Evolutionary conservation across 2,888 invertebrate species (phyloP), one percentile per base, ranked within the genome.

Genomic region (Oasisia sp.): DNA sequence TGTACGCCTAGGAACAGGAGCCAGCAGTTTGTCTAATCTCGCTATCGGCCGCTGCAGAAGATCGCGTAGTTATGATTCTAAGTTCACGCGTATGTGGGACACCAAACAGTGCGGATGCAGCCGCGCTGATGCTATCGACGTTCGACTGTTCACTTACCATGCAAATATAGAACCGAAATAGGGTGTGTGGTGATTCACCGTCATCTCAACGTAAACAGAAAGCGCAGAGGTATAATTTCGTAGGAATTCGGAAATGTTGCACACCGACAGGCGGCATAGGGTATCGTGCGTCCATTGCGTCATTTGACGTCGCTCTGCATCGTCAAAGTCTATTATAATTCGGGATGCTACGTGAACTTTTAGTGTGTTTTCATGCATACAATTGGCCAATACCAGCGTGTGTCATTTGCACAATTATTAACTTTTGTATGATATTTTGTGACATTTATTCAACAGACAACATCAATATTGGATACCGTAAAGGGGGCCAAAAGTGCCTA

Each of bases 161-260:
- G 74, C 74, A 74, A 74, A 74, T 74, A 74, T 74, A 74, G 74
- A 27, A 74, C 74, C 27, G 27, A 74, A 74, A 74, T 74, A 74
- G 74, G 27, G 74, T 74, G 3, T 19, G 50, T 3, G 74, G 27
- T 74, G 74, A 74, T 74, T 74, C 74, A 74, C 74, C 74, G 74
- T 74, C 74, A 74, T 74, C n/a, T 74, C n/a, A 74, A 19, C 0
- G 74, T 74, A 74, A 74, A 74, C 74, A 74, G 74, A 74, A 74
- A 74, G 74, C 74, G 74, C 74, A 74, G 27, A 74, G 74, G 74
- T 74, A 74, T 74, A 74, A 74, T 74, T 74, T 74, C 74, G 74
- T 74, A 74, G 74, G 74, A 74, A 74, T 74, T 74, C 74, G 74
- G 74, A 74, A 74, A 74, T 74, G 74, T 74, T 74, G 19, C 74